phyloP scores from a whole-genome alignment of 1,140 invertebrate genomes.

The Drosophila mojavensis region DNA sequence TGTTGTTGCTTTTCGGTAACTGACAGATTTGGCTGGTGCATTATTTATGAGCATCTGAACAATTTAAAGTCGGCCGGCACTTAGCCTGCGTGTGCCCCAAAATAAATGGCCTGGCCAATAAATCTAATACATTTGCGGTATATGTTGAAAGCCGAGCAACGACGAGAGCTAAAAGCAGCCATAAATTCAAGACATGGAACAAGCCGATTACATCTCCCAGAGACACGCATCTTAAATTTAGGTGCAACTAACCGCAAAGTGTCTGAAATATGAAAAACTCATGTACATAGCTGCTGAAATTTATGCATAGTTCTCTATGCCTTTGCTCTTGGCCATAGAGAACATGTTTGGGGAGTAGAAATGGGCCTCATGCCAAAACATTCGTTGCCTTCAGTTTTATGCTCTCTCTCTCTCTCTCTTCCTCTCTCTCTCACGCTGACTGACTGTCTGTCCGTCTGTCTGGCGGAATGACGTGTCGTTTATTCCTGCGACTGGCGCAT shows the following conservation, averaged over 20 bases:
- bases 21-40: conserved; percentile 39
- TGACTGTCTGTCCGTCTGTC: background rate
- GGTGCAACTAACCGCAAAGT: conserved; percentile 32
- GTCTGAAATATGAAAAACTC: conserved; percentile 33
- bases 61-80: conserved; percentile 50
- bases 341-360: conserved; percentile 9
- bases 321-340: conserved; percentile 26
- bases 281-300: conserved; percentile 14
- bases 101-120: conserved; percentile 42
- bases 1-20: conserved; percentile 25
- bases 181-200: conserved; percentile 59
- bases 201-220: conserved; percentile 40
- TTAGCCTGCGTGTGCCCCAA: conserved; percentile 16
- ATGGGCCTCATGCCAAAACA: conserved; percentile 47
- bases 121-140: conserved; percentile 60
- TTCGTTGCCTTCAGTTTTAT: conserved; percentile 4
- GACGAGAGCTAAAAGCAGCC: conserved; percentile 50
- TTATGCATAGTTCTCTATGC: conserved; percentile 39
- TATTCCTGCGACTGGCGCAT: conserved; percentile 58
- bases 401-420: conserved; percentile 5
- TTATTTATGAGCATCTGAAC: conserved; percentile 71
- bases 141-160: conserved; percentile 36
- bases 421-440: conserved; percentile 12
- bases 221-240: conserved; percentile 13
- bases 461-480: conserved; percentile 60